phyloP scores from a whole-genome alignment of 1,140 invertebrate species.

The Saxidomus purpurata region DNA sequence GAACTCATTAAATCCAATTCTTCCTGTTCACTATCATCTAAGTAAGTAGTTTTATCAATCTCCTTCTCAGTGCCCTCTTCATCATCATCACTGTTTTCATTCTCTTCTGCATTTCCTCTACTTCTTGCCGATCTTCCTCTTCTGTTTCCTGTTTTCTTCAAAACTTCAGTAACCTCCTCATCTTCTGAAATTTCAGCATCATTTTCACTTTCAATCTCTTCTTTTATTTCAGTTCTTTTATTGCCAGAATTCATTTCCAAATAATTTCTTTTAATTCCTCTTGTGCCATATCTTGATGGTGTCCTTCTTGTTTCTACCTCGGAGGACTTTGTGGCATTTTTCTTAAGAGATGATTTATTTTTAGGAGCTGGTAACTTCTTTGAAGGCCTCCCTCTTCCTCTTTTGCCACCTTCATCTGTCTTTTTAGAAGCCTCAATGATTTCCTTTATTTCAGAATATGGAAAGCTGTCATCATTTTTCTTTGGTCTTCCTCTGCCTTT shows the following conservation, averaged over 20 bases:
- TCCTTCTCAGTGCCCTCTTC: not conserved
- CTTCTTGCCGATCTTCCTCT: not conserved
- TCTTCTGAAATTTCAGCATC: not conserved
- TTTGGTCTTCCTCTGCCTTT: slow-evolving; percentile 30
- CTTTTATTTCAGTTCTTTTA: not conserved
- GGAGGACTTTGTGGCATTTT: not conserved
- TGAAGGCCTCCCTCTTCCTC: slow-evolving; percentile 25
- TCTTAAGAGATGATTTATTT: not conserved
- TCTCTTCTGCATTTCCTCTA: not conserved
- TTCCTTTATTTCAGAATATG: slow-evolving; percentile 64
- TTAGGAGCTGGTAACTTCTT: slow-evolving; percentile 23
- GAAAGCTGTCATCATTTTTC: slow-evolving; percentile 43
- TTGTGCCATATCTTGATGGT: slow-evolving; percentile 48
- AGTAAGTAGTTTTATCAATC: not conserved
- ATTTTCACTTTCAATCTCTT: slow-evolving; percentile 25
- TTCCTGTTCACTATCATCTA: slow-evolving; percentile 60
- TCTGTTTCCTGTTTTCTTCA: not conserved
- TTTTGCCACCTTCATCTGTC: slow-evolving; percentile 46
- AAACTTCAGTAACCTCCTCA: not conserved
- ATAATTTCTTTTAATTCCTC: slow-evolving; percentile 57
- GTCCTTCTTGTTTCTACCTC: slow-evolving; percentile 13
- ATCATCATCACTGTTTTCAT: not conserved
- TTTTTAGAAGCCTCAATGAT: slow-evolving; percentile 56
- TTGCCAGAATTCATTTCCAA: slow-evolving; percentile 49
- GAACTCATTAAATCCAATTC: slow-evolving; percentile 12